Evolutionary conservation across 2,888 invertebrate species (phyloP).

Genomic region (Pasiphila rectangulata): DNA sequence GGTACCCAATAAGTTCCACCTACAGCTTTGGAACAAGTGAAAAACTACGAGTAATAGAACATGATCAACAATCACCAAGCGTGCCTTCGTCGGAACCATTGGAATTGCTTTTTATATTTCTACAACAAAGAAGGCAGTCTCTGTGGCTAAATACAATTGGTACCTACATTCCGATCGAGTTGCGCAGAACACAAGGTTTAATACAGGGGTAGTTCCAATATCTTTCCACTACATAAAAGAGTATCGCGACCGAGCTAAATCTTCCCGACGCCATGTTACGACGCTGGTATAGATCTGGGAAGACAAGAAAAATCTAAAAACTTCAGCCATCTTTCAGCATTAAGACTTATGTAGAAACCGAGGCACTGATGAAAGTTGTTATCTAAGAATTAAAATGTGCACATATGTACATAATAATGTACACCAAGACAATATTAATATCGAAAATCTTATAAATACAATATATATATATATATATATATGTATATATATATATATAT

Average conservation of each 20-base stretch:
- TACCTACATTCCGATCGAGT: constrained; percentile 25
- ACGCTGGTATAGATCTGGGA: constrained; percentile 37
- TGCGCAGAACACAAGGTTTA: constrained; percentile 38
- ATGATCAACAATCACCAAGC: neutral
- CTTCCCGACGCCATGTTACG: constrained; percentile 44
- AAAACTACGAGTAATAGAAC: constrained; percentile 2
- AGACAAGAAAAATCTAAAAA: constrained; percentile 33
- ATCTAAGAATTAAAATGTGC: no score
- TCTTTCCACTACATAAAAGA: constrained; percentile 55
- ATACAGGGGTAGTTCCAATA: constrained; percentile 48
- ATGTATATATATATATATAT: no score
- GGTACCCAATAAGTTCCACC: neutral
- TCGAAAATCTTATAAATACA: no score
- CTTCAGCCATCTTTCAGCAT: constrained; percentile 26
- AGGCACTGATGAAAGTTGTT: no score
- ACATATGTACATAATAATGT: no score
- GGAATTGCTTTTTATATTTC: neutral
- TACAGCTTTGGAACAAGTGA: constrained; percentile 1
- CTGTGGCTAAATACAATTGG: constrained; percentile 31
- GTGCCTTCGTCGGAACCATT: neutral
- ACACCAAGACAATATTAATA: no score
- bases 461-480: no score
- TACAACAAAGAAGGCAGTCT: neutral
- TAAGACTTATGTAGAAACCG: no score
- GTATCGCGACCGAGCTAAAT: constrained; percentile 43